Evolutionary conservation across 2,797 vertebrate genomes (phyloP), one percentile per base, ranked within the genome.

Genomic region (Carduelis carduelis): DNA sequence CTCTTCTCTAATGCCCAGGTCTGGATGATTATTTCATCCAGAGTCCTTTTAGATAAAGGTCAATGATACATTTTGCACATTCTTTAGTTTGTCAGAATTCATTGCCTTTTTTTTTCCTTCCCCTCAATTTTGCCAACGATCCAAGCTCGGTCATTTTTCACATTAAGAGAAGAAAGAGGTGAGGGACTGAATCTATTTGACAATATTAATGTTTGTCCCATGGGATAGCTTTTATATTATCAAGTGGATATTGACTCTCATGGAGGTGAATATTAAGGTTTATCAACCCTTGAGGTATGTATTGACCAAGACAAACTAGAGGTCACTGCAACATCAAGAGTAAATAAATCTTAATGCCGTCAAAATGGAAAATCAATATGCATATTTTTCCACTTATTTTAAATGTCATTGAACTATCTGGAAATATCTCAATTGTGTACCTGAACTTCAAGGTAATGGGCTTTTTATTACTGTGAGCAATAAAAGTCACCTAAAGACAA

Each of bases 321-420:
- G 95, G 95, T 96, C 95, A 96, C 75, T 81, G 83, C 74, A 64
- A 95, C 92, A 92, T 95, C 89, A 94, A 96, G 89, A 95, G 81
- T 96, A 92, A 96, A 95, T 96, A 97, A 94, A 97, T 97, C 93
- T 93, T 96, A 96, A 94, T 93, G 84, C 89, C 96, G 76, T 82
- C 87, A 87, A 95, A 96, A 63, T 0, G 55, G 56, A 96, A 94
- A 94, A 97, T 97, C 96, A 88, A 96, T 97, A 95, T 95, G 95
- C 69, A 89, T 97, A 96, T 95, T 96, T 96, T 93, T 59, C 50
- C 79, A 71, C 69, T 94, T 95, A 56, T 81, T 91, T 92, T 89
- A 76, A 89, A 94, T 95, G 94, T 95, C 92, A 89, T 53, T 87
- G 94, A 91, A 59, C 87, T 83, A 44, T 39, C 68, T 89, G 90